A percentile compares a stretch with the other conserved stretches of the same genome.
These are phyloP conservation scores for Lanius collurio DNA, from an alignment of 2,113 vertebrate genomes.

Conservation along the genomic window DNA sequence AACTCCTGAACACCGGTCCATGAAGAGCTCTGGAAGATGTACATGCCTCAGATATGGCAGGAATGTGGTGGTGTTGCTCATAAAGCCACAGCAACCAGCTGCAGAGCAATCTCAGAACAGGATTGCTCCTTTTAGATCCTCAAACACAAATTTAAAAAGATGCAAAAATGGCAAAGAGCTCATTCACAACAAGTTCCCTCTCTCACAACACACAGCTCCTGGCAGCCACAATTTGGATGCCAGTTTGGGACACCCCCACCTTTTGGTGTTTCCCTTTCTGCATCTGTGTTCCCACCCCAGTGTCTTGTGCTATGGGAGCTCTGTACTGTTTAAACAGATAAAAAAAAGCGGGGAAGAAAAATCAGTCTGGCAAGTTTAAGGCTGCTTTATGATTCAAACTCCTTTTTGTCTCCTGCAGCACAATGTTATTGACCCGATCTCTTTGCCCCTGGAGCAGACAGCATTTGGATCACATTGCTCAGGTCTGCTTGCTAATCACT, in stretches of 20 bases:
- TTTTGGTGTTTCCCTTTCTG: not conserved
- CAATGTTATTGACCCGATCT: not conserved
- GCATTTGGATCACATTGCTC: not conserved
- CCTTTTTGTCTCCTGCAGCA: not conserved
- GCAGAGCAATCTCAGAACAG: not conserved
- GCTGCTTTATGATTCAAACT: not conserved
- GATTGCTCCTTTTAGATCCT: not conserved
- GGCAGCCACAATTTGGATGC: too few relatives aligned
- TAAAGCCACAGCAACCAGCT: not conserved
- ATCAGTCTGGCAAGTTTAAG: not conserved
- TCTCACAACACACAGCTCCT: not conserved
- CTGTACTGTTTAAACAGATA: not conserved
- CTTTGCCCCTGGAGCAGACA: not conserved
- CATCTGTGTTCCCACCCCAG: not conserved
- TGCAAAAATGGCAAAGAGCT: not conserved
- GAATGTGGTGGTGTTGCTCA: not conserved
- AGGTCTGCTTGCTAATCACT: not conserved
- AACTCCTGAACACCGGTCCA: not conserved
- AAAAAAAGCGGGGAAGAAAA: not conserved
- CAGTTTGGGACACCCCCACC: not conserved
- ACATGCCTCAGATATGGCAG: not conserved
- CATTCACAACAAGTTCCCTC: not conserved
- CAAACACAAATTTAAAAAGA: not conserved
- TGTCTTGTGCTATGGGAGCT: not conserved
- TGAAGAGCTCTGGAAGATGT: not conserved